phyloP scores from a whole-genome alignment of 2,113 vertebrate genomes.

The Lethenteron camtschaticum region DNA sequence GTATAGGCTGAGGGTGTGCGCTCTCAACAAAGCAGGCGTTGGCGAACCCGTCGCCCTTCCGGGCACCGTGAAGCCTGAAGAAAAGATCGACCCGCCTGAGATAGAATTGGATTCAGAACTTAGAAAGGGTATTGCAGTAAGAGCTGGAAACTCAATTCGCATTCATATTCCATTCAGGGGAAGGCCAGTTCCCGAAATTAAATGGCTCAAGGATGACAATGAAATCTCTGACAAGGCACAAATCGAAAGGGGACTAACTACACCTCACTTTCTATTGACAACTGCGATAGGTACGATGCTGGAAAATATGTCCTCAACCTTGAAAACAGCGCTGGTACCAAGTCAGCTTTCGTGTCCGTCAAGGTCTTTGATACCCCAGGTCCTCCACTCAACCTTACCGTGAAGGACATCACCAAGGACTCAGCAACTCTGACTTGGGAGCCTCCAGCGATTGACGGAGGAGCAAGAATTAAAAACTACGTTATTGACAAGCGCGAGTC shows the following conservation, averaged over 20 bases:
- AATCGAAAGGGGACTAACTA: slow-evolving; percentile 51
- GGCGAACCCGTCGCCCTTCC: slow-evolving; percentile 55
- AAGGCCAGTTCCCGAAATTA: slow-evolving; percentile 63
- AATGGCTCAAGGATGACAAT: slow-evolving; percentile 69
- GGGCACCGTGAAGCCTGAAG: slow-evolving; percentile 65
- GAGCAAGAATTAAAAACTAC: slow-evolving; percentile 76
- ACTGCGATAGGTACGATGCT: slow-evolving; percentile 79
- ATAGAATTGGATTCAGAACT: slow-evolving; percentile 75
- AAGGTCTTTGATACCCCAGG: slow-evolving; percentile 89
- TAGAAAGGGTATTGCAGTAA: slow-evolving; percentile 66
- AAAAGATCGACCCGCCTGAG: slow-evolving; percentile 74
- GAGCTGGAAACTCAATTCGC: slow-evolving; percentile 63
- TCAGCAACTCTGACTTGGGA: slow-evolving; percentile 70
- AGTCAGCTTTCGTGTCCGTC: slow-evolving; percentile 78
- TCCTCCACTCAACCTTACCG: slow-evolving; percentile 47
- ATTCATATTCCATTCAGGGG: slow-evolving; percentile 79
- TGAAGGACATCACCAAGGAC: slow-evolving; percentile 71
- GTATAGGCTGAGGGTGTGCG: slow-evolving; percentile 71
- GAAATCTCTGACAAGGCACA: slow-evolving; percentile 62
- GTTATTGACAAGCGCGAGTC: slow-evolving; percentile 91
- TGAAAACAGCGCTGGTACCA: slow-evolving; percentile 68
- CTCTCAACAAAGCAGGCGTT: slow-evolving; percentile 72
- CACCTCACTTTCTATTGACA: slow-evolving; percentile 67
- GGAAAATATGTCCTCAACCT: slow-evolving; percentile 72
- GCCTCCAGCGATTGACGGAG: slow-evolving; percentile 74